Evolutionary conservation across 1,140 invertebrate species (phyloP).

Genomic region (Gerris buenoi): DNA sequence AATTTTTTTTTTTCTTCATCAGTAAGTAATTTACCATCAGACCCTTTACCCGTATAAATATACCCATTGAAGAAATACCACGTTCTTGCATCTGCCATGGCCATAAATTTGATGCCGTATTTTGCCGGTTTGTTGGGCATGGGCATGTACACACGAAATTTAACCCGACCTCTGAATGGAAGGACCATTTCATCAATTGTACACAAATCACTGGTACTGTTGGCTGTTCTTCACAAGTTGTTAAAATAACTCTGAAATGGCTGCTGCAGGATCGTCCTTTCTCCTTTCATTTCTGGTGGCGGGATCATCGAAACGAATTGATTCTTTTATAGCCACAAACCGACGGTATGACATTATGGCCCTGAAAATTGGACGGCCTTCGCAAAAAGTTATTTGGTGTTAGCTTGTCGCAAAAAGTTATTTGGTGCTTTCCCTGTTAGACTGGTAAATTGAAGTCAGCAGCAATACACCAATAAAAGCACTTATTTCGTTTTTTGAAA

Average conservation of each 20-base stretch:
- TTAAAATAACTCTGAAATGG: slow-evolving; percentile 21
- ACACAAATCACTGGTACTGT: slow-evolving; percentile 16
- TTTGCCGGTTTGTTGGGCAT: slow-evolving; percentile 24
- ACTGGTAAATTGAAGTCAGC: too few species aligned
- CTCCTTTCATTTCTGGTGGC: slow-evolving; percentile 19
- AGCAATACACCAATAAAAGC: too few species aligned
- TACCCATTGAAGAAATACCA: slow-evolving; percentile 20
- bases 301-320: slow-evolving; percentile 29
- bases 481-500: too few species aligned
- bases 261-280: slow-evolving; percentile 11
- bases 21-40: slow-evolving; percentile 16
- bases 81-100: too few species aligned
- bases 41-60: slow-evolving; percentile 20
- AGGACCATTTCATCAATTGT: slow-evolving; percentile 28
- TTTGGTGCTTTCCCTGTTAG: too few species aligned
- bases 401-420: too few species aligned
- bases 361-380: too few species aligned
- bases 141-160: slow-evolving; percentile 31
- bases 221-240: slow-evolving; percentile 23
- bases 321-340: too few species aligned
- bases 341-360: too few species aligned
- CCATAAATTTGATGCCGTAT: slow-evolving; percentile 30
- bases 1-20: too few species aligned
- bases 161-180: slow-evolving; percentile 28
- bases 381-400: too few species aligned